These are phyloP conservation scores for Antigone vipio DNA, from an alignment of 2,113 vertebrate genomes.

Conservation along the genomic window DNA sequence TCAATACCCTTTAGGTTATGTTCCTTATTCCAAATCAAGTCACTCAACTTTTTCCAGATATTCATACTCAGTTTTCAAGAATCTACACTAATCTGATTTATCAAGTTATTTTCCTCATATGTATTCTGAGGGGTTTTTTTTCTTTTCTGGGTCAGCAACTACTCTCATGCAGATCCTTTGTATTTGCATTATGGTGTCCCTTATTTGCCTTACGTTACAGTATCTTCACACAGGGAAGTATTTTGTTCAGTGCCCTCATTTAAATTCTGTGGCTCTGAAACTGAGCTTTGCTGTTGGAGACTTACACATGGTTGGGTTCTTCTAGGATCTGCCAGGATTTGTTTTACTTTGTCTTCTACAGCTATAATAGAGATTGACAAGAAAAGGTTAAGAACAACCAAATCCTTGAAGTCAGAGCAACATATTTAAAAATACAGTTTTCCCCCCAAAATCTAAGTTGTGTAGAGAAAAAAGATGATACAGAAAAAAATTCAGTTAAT, in stretches of 20 bases:
- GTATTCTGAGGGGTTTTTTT: background rate
- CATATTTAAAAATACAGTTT: background rate
- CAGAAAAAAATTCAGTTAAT: background rate
- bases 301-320: background rate
- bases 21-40: background rate
- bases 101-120: background rate
- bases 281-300: background rate
- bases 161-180: background rate
- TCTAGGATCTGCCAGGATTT: background rate
- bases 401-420: background rate
- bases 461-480: background rate
- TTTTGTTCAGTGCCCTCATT: background rate
- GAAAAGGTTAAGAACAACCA: background rate
- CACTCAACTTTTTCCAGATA: background rate
- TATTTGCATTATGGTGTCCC: background rate
- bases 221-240: background rate
- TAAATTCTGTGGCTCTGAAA: background rate
- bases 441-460: fast-evolving
- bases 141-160: background rate
- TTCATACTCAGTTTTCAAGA: background rate
- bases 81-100: background rate
- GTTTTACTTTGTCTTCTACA: background rate
- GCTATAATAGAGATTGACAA: background rate
- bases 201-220: background rate
- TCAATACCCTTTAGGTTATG: background rate